Evolutionary conservation across 2,797 vertebrate genomes (phyloP).

Genomic region (Passerculus sandwichensis): DNA sequence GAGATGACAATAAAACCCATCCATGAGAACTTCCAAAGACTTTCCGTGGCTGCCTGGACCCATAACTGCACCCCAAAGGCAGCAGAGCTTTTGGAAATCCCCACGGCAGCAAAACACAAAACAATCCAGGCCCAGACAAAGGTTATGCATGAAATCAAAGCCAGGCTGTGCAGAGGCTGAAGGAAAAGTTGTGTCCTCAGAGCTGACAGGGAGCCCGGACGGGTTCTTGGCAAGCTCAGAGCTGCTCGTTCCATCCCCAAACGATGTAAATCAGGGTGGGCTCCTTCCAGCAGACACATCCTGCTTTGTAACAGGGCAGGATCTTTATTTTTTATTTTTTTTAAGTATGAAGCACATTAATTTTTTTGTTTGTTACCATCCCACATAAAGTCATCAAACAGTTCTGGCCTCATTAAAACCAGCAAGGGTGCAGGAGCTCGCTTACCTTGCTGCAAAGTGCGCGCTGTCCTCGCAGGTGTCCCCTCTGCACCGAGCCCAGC

Average conservation of each 20-base stretch:
- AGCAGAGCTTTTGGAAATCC: neutral
- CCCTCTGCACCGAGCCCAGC: neutral
- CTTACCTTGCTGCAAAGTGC: constrained; percentile 19
- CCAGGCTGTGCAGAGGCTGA: neutral
- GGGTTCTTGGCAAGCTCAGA: neutral
- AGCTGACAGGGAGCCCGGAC: neutral
- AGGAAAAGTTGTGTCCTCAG: neutral
- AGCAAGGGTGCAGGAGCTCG: neutral
- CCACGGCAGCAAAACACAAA: neutral
- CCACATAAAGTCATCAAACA: neutral
- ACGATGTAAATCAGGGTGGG: neutral
- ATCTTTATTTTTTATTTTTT: neutral
- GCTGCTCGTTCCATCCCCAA: neutral
- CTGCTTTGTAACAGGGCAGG: neutral
- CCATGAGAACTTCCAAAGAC: neutral
- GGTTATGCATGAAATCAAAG: constrained; percentile 1
- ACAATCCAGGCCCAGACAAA: neutral
- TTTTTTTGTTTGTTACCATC: neutral
- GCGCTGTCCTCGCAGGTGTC: neutral
- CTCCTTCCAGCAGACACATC: neutral
- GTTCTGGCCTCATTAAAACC: neutral
- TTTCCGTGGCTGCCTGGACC: neutral
- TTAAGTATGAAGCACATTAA: neutral
- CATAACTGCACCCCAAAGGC: rapidly evolving
- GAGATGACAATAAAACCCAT: neutral